Percentiles rank a stretch among this genome's conserved stretches.
phyloP scores from a whole-genome alignment of 2,113 vertebrate species.

The Protobothrops mucrosquamatus region DNA sequence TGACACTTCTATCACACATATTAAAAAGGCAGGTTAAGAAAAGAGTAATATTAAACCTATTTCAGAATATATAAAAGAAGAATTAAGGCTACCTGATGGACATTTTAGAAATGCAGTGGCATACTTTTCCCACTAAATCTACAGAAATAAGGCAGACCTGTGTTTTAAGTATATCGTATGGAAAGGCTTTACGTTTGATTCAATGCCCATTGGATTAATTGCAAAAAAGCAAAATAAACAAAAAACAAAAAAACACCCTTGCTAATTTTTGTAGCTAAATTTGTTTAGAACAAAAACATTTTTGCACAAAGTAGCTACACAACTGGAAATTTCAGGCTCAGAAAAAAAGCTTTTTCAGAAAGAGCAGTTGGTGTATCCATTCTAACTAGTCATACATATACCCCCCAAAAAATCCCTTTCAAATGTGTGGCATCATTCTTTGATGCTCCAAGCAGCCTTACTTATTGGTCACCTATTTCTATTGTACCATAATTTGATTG shows the following conservation, averaged over 20 bases:
- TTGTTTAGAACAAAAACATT: constrained; percentile 19
- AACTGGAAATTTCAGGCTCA: constrained; percentile 4
- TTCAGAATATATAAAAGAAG: neutral
- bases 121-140: neutral
- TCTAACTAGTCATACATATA: constrained; percentile 38
- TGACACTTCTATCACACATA: neutral
- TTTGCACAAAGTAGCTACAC: constrained; percentile 29
- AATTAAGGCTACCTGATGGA: neutral
- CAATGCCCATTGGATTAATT: neutral
- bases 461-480: constrained; percentile 30
- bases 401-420: constrained; percentile 15
- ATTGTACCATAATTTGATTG: constrained; percentile 22
- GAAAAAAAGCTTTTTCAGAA: constrained; percentile 31
- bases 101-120: neutral
- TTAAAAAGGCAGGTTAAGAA: neutral
- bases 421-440: constrained; percentile 2
- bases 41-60: neutral
- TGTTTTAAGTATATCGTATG: neutral
- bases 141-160: neutral
- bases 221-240: too few species aligned
- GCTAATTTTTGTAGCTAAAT: neutral
- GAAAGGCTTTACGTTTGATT: neutral
- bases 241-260: neutral
- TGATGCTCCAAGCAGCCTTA: constrained; percentile 18
- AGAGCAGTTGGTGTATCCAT: constrained; percentile 35